Evolutionary conservation across 2,888 invertebrate genomes (phyloP).

Genomic region (Aproaerema taeniolella): DNA sequence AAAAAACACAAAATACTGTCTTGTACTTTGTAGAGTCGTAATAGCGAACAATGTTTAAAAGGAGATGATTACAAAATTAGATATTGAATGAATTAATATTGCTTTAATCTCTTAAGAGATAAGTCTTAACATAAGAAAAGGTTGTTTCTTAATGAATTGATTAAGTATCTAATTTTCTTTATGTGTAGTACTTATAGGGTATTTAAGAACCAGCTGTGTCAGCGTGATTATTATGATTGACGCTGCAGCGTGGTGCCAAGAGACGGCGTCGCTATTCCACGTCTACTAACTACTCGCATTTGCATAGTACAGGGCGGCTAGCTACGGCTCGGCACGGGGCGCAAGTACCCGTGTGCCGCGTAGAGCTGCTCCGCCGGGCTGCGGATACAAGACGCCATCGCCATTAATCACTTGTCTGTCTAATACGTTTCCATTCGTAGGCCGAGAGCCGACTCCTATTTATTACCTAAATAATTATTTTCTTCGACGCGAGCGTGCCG

Average conservation of each 20-base stretch:
- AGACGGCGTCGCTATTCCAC: constrained; percentile 49
- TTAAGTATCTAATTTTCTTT: constrained; percentile 14
- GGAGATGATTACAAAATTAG: no score
- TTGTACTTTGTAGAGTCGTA: constrained; percentile 31
- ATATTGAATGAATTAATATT: no score
- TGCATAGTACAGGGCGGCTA: constrained; percentile 47
- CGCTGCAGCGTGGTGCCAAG: constrained; percentile 54
- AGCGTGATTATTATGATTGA: constrained; percentile 56
- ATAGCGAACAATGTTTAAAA: no score
- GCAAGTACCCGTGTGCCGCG: constrained; percentile 13
- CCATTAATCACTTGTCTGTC: constrained; percentile 72
- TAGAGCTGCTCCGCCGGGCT: constrained; percentile 26
- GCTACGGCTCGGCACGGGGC: constrained; percentile 7
- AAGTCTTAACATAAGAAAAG: no score
- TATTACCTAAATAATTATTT: constrained; percentile 66
- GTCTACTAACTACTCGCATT: constrained; percentile 59
- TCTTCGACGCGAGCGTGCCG: constrained; percentile 55
- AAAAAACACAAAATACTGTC: constrained; percentile 52
- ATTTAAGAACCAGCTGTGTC: constrained; percentile 40
- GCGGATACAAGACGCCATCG: constrained; percentile 44
- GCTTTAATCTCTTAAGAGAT: constrained; percentile 10
- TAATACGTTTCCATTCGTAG: constrained; percentile 71
- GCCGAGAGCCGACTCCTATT: constrained; percentile 59
- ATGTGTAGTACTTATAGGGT: constrained; percentile 19
- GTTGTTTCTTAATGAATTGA: constrained; percentile 5